Evolutionary conservation across 2,888 invertebrate genomes (phyloP), one percentile per base, ranked within the genome.

Genomic region (Drosophila stalkeri): DNA sequence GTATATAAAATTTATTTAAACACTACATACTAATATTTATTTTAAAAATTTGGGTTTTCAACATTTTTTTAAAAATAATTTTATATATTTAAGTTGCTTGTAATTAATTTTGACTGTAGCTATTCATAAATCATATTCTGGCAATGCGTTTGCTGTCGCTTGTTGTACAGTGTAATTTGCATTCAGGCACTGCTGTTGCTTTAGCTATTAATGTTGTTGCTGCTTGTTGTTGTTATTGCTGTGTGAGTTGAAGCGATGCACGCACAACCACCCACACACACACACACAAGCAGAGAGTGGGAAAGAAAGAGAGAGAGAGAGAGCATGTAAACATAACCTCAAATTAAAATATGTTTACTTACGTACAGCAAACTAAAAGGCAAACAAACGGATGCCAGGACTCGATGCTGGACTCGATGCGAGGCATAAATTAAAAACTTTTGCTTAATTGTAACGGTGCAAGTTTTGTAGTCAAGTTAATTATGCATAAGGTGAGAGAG

Each of bases 331-430:
- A 86, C 86, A 87, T 81, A 87, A 81, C 86, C 88, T 81, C 86
- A 87, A 87, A 88, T 87, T 87, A 84, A 86, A 88, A 88, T 87
- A 80, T 86, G 81, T 86, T 86, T 86, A 75, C 86, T 77, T 78
- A 71, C 75, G 76, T 64, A 67, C 23, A 70, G 71, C 69, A 65
- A 75, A 83, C 79, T 76, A 54, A 72, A 75, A 61, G 76, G 76
- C 59, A 73, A 80, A 77, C 81, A 77, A 73, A 64, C 75, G 67
- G 79, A 80, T 78, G 80, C 9, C 51, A 61, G 64, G 47, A 61
- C 33, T 27, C 27, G 27, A 27, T 27, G 46, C 63, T 63, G 59
- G 59, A 77, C 35, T 51, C 46, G 41, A 54, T 46, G 43, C 61
- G 65, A 77, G 68, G 79, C 79, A 80, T 80, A 79, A 77, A 80